Conservation (phyloP, 2,113 vertebrate genomes). For the Marmota flaviventris region DNA sequence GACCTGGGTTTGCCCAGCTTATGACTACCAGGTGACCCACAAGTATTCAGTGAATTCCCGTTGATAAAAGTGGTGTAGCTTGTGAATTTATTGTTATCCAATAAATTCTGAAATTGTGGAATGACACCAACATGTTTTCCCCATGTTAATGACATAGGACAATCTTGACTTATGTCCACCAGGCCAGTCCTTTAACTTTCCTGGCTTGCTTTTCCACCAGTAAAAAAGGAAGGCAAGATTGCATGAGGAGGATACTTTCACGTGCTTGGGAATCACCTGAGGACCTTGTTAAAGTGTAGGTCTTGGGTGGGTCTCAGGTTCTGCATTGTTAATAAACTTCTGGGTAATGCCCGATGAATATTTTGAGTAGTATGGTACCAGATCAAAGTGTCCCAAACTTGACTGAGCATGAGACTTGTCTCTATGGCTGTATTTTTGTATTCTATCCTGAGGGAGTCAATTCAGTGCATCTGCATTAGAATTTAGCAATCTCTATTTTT, state of each 20-base stretch:
- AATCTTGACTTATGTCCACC: background rate
- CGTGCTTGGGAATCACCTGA: background rate
- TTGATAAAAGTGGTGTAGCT: no score
- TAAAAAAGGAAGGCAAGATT: background rate
- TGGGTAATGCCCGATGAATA: no score
- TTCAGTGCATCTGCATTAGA: slow-evolving; percentile 41
- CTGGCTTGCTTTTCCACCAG: background rate
- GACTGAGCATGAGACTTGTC: background rate
- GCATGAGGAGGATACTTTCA: background rate
- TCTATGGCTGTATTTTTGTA: background rate
- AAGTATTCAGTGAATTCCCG: no score
- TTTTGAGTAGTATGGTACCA: background rate
- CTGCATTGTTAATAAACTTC: background rate
- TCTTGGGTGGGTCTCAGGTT: background rate
- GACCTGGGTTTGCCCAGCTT: no score
- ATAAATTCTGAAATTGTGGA: no score
- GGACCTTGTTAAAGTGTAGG: background rate
- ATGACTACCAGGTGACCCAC: no score
- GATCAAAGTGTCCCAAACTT: background rate
- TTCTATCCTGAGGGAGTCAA: background rate
- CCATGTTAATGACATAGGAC: no score
- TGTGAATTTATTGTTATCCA: no score
- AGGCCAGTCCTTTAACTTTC: background rate
- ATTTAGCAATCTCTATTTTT: slow-evolving; percentile 59
- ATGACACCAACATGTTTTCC: no score